Evolutionary conservation across 2,113 vertebrate genomes (phyloP).

Genomic region (Hippolais icterina): DNA sequence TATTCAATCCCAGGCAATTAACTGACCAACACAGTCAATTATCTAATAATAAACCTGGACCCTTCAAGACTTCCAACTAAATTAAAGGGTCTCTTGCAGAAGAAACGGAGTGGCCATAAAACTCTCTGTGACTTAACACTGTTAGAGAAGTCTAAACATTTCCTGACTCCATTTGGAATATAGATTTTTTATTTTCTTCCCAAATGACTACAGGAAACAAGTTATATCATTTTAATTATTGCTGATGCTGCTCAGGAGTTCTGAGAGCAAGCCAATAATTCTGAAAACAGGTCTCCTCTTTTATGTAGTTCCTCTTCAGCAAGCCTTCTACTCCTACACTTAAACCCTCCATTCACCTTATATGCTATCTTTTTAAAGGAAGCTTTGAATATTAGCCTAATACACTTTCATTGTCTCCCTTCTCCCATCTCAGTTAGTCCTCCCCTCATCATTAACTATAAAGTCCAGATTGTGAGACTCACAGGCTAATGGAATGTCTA

Average conservation of each 20-base stretch:
- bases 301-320: background rate
- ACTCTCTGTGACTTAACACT: conserved; percentile 45
- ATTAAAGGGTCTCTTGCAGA: conserved; percentile 41
- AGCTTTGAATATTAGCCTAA: background rate
- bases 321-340: background rate
- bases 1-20: conserved; percentile 70
- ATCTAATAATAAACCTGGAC: conserved; percentile 59
- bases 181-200: conserved; percentile 66
- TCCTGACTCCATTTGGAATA: conserved; percentile 68
- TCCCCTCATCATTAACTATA: background rate
- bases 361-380: background rate
- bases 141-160: conserved; percentile 52
- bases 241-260: conserved; percentile 57
- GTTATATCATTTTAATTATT: conserved; percentile 74
- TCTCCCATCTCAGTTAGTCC: background rate
- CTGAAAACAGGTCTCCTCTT: background rate
- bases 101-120: conserved; percentile 45
- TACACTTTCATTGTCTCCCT: background rate
- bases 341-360: background rate
- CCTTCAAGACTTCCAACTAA: conserved; percentile 42
- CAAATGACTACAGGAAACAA: conserved; percentile 64
- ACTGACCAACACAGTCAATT: conserved; percentile 54
- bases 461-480: conserved; percentile 32
- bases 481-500: conserved; percentile 47
- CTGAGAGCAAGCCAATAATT: conserved; percentile 52